These are phyloP conservation scores for Allacma fusca DNA, from an alignment of 2,888 invertebrate genomes.

Conservation along the genomic window DNA sequence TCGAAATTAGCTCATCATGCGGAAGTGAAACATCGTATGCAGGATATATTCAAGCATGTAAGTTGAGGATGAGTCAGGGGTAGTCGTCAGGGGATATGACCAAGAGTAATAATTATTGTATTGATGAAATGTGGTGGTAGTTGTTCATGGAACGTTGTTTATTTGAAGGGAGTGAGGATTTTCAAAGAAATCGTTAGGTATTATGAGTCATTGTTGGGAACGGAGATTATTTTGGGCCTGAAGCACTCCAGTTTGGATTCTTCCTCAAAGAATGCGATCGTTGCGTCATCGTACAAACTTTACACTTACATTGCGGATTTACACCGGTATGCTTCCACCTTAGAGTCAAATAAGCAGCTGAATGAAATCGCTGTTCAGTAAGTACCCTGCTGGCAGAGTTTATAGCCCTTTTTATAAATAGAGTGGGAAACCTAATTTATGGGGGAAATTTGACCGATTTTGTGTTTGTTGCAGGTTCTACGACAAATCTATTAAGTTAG, in stretches of 20 bases:
- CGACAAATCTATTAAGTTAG: slow-evolving; percentile 20
- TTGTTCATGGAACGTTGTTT: too few species aligned
- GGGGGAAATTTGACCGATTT: too few species aligned
- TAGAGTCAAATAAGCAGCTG: not conserved
- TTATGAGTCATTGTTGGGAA: not conserved
- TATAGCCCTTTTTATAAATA: too few species aligned
- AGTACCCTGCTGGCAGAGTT: not conserved
- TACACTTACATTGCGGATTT: slow-evolving; percentile 36
- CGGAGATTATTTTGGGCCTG: not conserved
- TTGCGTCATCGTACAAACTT: slow-evolving; percentile 35
- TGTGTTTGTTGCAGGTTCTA: slow-evolving; percentile 9
- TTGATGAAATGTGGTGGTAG: not conserved
- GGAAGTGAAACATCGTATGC: slow-evolving; percentile 4
- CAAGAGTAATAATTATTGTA: not conserved
- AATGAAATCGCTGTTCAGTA: not conserved
- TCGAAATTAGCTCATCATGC: not conserved
- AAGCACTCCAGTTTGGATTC: not conserved
- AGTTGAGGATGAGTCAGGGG: slow-evolving; percentile 19
- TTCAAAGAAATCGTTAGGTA: not conserved
- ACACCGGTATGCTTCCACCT: slow-evolving; percentile 25
- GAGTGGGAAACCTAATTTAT: too few species aligned
- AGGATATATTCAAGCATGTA: slow-evolving; percentile 28
- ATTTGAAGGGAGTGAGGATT: not conserved
- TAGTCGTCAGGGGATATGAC: too few species aligned
- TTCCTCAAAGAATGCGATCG: not conserved